phyloP scores from a whole-genome alignment of 2,888 invertebrate genomes.

The Teleogryllus oceanicus region DNA sequence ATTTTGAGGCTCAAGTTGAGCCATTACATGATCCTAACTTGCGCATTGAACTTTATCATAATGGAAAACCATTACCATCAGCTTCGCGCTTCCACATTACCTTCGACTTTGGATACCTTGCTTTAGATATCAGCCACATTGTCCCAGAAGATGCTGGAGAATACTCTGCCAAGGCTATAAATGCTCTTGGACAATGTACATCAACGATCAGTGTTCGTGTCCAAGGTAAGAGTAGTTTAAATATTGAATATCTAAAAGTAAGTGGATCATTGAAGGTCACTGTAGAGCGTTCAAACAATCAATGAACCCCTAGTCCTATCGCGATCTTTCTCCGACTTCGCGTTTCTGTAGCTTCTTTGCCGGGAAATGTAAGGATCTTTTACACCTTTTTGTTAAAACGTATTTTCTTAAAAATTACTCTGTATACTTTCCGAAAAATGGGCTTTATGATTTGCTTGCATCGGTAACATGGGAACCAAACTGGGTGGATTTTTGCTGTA shows the following conservation, averaged over 20 bases:
- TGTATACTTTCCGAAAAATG: too few species aligned
- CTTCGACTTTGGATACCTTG: conserved; percentile 96
- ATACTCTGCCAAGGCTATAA: conserved; percentile 89
- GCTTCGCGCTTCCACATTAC: conserved; percentile 90
- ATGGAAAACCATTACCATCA: conserved; percentile 85
- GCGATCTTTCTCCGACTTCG: not conserved
- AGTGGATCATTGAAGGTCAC: not conserved
- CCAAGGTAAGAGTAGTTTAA: conserved; percentile 45
- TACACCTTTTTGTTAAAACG: too few species aligned
- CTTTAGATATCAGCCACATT: conserved; percentile 89
- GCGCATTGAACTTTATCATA: conserved; percentile 86
- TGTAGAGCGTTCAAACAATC: not conserved
- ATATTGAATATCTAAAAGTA: not conserved
- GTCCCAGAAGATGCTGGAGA: conserved; percentile 95
- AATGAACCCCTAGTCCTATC: not conserved
- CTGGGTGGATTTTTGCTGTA: too few species aligned
- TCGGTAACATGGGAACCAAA: too few species aligned
- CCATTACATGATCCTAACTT: conserved; percentile 87
- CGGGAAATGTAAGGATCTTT: too few species aligned
- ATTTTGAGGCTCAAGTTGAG: conserved; percentile 92
- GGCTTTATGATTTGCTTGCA: too few species aligned
- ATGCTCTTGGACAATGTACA: conserved; percentile 84
- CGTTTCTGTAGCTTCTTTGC: not conserved
- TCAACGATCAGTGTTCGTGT: conserved; percentile 79
- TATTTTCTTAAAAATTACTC: too few species aligned